Evolutionary conservation across 2,888 invertebrate genomes (phyloP).

Genomic region (Lasius platythorax): DNA sequence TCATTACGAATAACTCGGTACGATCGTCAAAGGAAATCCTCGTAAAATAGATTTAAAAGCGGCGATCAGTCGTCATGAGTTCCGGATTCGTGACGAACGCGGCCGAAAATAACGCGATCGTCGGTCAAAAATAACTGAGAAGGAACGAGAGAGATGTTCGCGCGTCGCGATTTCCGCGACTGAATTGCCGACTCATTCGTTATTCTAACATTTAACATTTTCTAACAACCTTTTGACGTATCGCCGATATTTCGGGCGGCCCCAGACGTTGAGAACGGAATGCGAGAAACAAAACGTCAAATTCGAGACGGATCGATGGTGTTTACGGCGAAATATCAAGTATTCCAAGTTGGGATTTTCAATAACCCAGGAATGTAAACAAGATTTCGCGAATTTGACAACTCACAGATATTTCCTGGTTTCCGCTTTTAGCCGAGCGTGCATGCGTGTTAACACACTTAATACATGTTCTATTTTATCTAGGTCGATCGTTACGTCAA

Average conservation of each 20-base stretch:
- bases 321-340: neutral
- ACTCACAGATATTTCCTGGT: slow-evolving; percentile 24
- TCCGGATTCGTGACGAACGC: slow-evolving; percentile 61
- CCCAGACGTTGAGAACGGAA: neutral
- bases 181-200: slow-evolving; percentile 46
- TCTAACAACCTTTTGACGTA: slow-evolving; percentile 43
- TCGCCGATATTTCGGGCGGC: slow-evolving; percentile 57
- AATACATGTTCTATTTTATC: slow-evolving; percentile 30
- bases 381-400: slow-evolving; percentile 7
- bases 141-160: neutral
- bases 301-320: neutral
- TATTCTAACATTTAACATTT: slow-evolving; percentile 52
- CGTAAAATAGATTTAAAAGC: slow-evolving; percentile 39
- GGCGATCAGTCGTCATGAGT: slow-evolving; percentile 52
- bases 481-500: slow-evolving; percentile 43
- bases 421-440: slow-evolving; percentile 4
- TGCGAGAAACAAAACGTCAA: neutral
- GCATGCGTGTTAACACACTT: slow-evolving; percentile 1
- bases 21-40: neutral
- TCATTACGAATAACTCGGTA: neutral
- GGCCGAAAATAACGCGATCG: slow-evolving; percentile 60
- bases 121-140: slow-evolving; percentile 59
- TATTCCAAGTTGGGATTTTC: neutral
- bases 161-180: slow-evolving; percentile 63
- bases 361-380: neutral